Evolutionary conservation across 2,888 invertebrate genomes (phyloP).

Genomic region (Ryuthela nishihirai): DNA sequence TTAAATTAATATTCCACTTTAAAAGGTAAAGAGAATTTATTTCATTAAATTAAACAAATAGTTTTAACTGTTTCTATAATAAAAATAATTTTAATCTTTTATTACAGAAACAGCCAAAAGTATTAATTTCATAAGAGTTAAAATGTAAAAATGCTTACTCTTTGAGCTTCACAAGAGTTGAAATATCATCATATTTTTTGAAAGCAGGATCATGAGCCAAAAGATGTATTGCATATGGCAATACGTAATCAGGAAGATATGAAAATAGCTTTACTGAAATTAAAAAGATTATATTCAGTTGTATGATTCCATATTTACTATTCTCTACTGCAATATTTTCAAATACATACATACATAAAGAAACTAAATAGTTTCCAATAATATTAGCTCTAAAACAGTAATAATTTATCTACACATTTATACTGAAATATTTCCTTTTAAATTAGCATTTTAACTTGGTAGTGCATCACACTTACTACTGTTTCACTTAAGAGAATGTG

Average conservation of each 20-base stretch:
- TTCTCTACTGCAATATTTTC: too few relatives aligned
- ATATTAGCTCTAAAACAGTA: too few relatives aligned
- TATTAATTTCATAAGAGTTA: background rate
- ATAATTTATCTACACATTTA: too few relatives aligned
- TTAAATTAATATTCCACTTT: background rate
- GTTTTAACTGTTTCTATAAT: background rate
- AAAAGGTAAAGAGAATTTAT: too few relatives aligned
- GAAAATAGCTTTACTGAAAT: constrained; percentile 34
- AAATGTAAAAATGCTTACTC: constrained; percentile 51
- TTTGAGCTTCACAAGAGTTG: constrained; percentile 68
- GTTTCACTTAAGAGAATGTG: too few relatives aligned
- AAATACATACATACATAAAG: too few relatives aligned
- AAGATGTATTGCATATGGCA: constrained; percentile 93
- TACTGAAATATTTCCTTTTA: too few relatives aligned
- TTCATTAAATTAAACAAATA: background rate
- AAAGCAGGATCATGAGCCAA: constrained; percentile 89
- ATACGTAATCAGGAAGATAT: constrained; percentile 90
- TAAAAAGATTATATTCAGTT: too few relatives aligned
- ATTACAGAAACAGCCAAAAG: background rate
- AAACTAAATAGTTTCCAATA: too few relatives aligned
- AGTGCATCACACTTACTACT: too few relatives aligned
- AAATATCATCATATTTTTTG: constrained; percentile 68
- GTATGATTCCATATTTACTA: too few relatives aligned
- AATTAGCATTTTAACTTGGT: too few relatives aligned
- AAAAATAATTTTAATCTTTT: background rate